Conservation (phyloP, 2,113 vertebrate species). For the Gavialis gangeticus region DNA sequence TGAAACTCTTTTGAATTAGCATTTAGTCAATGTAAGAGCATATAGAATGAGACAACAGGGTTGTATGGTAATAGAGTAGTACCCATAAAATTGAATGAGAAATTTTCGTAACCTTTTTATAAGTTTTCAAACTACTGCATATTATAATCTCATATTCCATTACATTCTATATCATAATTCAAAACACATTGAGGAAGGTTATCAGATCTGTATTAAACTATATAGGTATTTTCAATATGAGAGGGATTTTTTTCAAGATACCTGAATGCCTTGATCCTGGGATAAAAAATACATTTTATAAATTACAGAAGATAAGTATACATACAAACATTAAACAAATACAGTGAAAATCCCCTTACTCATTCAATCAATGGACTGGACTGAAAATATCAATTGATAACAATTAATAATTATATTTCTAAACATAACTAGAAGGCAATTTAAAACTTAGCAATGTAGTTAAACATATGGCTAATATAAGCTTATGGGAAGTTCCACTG, state of each 20-base stretch:
- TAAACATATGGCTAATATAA: not conserved
- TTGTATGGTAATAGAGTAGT: not conserved
- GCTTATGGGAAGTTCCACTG: not conserved
- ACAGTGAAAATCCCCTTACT: not conserved
- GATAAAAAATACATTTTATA: not conserved
- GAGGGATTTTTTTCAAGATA: not conserved
- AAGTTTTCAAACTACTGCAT: not conserved
- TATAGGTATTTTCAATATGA: not conserved
- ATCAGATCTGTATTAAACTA: not conserved
- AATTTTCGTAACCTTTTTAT: rapidly evolving
- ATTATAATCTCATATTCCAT: not conserved
- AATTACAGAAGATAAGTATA: not conserved
- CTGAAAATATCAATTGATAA: not conserved
- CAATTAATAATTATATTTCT: not conserved
- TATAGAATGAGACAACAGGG: not conserved
- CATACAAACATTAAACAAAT: not conserved
- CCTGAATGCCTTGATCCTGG: too few relatives aligned
- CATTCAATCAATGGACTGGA: not conserved
- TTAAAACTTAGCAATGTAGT: not conserved
- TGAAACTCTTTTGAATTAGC: rapidly evolving
- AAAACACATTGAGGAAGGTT: not conserved
- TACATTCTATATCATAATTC: not conserved
- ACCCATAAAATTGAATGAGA: not conserved
- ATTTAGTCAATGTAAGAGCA: not conserved
- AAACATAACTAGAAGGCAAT: not conserved